Conservation (phyloP, 2,113 vertebrate species). For the Colinus virginianus region DNA sequence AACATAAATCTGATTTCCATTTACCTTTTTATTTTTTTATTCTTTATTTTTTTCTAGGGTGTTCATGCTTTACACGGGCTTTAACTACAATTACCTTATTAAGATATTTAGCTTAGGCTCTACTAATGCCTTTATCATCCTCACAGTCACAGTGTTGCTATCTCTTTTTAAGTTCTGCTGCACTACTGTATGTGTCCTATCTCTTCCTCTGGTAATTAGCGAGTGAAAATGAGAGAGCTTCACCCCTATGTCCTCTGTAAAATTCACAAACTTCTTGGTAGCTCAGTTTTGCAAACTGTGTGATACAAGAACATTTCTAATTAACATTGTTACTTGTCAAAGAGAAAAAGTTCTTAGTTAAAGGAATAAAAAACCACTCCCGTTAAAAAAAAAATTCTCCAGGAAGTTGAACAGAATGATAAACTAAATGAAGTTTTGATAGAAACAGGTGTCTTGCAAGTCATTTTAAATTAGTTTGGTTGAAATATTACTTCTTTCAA, state of each 20-base stretch:
- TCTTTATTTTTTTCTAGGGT: neutral
- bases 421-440: constrained; percentile 1
- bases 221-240: neutral
- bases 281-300: neutral
- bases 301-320: neutral
- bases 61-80: neutral
- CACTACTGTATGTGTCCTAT: neutral
- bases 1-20: neutral
- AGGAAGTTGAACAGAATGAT: neutral
- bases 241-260: neutral
- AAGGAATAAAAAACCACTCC: neutral
- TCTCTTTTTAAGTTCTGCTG: neutral
- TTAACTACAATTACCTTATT: neutral
- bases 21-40: neutral
- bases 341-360: neutral
- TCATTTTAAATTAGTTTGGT: constrained; percentile 9
- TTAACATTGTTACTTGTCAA: constrained; percentile 8
- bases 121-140: neutral
- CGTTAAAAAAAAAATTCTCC: neutral
- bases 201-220: neutral
- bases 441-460: constrained; percentile 2
- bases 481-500: constrained; percentile 3
- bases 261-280: neutral
- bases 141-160: neutral
- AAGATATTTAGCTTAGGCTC: neutral